phyloP scores from a whole-genome alignment of 2,888 invertebrate species.

The Petrophora chlorosata region DNA sequence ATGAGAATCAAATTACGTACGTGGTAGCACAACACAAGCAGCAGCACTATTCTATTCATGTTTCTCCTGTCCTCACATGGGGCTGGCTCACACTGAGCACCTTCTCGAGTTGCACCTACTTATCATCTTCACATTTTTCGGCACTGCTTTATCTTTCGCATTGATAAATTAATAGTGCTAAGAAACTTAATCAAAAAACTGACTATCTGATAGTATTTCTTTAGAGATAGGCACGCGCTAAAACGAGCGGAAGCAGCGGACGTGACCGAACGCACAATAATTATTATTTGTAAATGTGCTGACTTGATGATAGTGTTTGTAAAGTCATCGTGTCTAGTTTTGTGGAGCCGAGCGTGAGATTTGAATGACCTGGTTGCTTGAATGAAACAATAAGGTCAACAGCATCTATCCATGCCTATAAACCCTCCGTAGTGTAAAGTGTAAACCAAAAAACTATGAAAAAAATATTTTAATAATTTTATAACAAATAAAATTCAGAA shows the following conservation, averaged over 20 bases:
- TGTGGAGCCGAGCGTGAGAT: constrained; percentile 31
- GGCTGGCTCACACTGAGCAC: constrained; percentile 33
- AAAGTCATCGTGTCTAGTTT: constrained; percentile 41
- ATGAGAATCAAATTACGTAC: constrained; percentile 28
- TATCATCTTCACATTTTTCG: constrained; percentile 11
- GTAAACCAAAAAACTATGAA: no score
- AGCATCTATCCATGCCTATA: no score
- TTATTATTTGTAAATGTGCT: background rate
- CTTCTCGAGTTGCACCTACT: constrained; percentile 7
- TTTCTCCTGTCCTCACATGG: constrained; percentile 40
- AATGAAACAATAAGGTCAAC: no score
- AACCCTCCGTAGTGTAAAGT: no score
- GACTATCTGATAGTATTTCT: constrained; percentile 29
- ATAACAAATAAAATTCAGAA: no score
- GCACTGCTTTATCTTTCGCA: constrained; percentile 14
- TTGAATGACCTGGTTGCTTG: constrained; percentile 1
- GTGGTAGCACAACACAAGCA: constrained; percentile 33
- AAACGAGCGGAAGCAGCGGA: constrained; percentile 19
- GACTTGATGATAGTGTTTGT: constrained; percentile 16
- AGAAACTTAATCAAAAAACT: constrained; percentile 7
- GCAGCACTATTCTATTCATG: constrained; percentile 41
- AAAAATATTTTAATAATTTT: no score
- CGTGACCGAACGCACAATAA: constrained; percentile 43
- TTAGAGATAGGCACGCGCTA: constrained; percentile 32
- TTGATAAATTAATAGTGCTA: constrained; percentile 7